These are phyloP conservation scores for Pardalotus punctatus DNA, from an alignment of 2,113 vertebrate species.

Conservation along the genomic window DNA sequence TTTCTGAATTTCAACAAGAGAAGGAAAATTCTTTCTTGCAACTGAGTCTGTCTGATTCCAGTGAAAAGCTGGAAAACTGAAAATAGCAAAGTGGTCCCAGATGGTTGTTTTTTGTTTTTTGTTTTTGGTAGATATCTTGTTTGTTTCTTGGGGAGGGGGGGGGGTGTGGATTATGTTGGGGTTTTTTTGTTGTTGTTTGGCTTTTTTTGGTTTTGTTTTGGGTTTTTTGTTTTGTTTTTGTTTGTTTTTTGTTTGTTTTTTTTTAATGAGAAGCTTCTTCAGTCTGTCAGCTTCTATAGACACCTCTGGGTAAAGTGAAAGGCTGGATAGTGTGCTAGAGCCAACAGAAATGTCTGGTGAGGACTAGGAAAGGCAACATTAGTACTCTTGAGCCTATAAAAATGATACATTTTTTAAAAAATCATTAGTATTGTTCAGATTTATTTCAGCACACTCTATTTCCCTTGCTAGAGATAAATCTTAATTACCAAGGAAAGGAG, in stretches of 20 bases:
- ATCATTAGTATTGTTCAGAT: neutral
- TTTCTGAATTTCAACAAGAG: constrained; percentile 46
- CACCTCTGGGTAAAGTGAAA: neutral
- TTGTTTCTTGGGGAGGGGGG: too few species aligned
- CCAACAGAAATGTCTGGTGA: neutral
- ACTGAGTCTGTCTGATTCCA: neutral
- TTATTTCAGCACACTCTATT: neutral
- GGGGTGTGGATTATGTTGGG: too few species aligned
- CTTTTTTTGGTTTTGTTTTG: neutral
- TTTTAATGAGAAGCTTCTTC: neutral
- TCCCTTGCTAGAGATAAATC: neutral
- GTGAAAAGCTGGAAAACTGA: constrained; percentile 42
- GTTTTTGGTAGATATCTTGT: too few species aligned
- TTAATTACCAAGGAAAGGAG: neutral
- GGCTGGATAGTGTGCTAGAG: neutral
- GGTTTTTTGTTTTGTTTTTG: too few species aligned
- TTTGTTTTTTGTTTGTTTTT: neutral
- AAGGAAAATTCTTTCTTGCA: constrained; percentile 21
- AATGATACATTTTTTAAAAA: neutral
- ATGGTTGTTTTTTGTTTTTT: neutral
- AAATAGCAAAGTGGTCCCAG: constrained; percentile 30
- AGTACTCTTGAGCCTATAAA: neutral
- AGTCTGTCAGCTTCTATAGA: neutral
- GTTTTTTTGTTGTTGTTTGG: too few species aligned
- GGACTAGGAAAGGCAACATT: neutral